Evolutionary conservation across 2,888 invertebrate species (phyloP), one percentile per base, ranked within the genome.

Genomic region (Penaeus monodon): DNA sequence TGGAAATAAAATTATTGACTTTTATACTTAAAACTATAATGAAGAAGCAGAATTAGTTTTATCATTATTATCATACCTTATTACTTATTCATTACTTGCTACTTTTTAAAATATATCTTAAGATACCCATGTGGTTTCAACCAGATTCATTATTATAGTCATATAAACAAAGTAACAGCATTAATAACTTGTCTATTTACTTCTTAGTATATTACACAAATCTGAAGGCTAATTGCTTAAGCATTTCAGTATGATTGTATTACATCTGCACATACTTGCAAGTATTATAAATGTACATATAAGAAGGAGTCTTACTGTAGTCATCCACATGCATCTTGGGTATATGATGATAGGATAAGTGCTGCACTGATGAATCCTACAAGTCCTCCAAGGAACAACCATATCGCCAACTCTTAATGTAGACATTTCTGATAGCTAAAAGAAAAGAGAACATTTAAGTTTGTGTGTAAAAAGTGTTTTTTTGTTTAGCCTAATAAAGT

Each of bases 341-440:
- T 85, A 83, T 29, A 88, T 85, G 49, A 85, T 63, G n/a, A 88
- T 82, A 14, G 88, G 88, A 24, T 88, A 88, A 88, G 73, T 8
- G 88, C 68, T 57, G 85, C 88, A 79, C 81, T 49, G 24, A 88
- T 84, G 78, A 88, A 84, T 17, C 88, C 88, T 12, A 85, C 78
- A 49, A 88, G 22, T 24, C 76, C 82, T 22, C 88, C 88, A 38
- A 88, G 10, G 64, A 88, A 82, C 6, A 80, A 10, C 3, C 78
- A 85, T 88, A 88, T 65, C 84, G 70, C 88, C 88, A 88, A 14
- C 88, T 84, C 63, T 27, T 29, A 88, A 65, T 6, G 70, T 66
- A 27, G 76, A 38, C 88, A 88, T 88, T 24, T 27, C 27, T 80
- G 79, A n/a, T 14, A 24, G 33, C 22, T 66, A 84, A 84, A 27